phyloP scores from a whole-genome alignment of 1,140 invertebrate genomes.

The Lucilia sericata region DNA sequence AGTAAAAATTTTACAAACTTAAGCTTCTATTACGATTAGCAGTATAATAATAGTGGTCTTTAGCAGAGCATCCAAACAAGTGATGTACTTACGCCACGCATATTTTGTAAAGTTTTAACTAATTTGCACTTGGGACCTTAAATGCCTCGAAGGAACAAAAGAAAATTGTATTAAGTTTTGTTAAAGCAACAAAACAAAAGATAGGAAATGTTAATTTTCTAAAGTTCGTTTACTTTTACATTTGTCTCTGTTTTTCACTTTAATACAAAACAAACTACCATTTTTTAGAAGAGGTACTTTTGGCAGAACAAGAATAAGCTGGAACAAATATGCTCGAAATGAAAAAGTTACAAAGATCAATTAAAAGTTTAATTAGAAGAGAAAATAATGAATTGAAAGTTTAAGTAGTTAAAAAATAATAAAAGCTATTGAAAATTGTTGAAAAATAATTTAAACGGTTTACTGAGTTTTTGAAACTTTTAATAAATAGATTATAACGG shows the following conservation, averaged over 20 bases:
- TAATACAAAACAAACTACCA: neutral
- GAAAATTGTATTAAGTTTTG: neutral
- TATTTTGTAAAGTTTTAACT: slow-evolving; percentile 1
- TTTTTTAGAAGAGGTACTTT: neutral
- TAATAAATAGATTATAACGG: no score
- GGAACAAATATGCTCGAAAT: neutral
- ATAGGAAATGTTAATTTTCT: slow-evolving; percentile 2
- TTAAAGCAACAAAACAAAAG: neutral
- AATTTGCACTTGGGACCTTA: slow-evolving; percentile 15
- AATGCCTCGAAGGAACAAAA: neutral
- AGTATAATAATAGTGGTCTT: neutral
- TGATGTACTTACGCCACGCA: neutral
- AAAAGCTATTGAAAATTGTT: no score
- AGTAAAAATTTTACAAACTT: no score
- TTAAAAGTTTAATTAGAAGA: slow-evolving; percentile 8
- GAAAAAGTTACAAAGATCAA: slow-evolving; percentile 2
- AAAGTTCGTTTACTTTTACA: neutral
- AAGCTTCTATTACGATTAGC: no score
- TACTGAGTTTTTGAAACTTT: no score
- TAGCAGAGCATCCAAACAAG: neutral
- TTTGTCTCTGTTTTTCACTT: neutral
- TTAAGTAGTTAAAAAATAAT: no score
- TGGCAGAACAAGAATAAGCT: neutral
- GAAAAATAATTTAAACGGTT: no score
- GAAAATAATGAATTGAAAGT: no score